Evolutionary conservation across 2,113 vertebrate genomes (phyloP), one percentile per base, ranked within the genome.

Genomic region (Hipposideros armiger): DNA sequence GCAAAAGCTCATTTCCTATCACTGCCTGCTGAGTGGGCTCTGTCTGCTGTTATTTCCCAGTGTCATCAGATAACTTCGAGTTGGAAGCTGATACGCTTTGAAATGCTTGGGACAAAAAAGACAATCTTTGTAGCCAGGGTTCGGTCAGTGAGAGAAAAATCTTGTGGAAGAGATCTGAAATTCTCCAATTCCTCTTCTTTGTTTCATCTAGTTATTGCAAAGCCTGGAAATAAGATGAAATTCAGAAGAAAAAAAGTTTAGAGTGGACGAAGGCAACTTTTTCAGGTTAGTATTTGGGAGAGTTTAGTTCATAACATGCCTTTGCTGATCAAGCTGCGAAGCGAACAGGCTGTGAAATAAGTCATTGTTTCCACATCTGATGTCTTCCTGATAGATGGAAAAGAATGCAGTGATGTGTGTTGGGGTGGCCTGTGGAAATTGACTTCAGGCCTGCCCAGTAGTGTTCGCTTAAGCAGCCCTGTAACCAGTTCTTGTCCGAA

Each of bases 91-190:
- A 69, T 16, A 26, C 58, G 24, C 80, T 87, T 88, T 90, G 50
- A 91, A 91, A 54, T 90, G 28, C n/a, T 40, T 52, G 15, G 17
- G 20, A 67, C 19, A n/a, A 64, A 45, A 93, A 89, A 56, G 30
- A 15, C n/a, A 56, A 3, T 72, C 17, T 87, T 77, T 90, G 50
- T 5, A 58, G 36, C 22, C 32, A 69, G 81, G 5, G 8, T 88
- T 90, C 85, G 72, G 45, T 62, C 20, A 50, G n/a, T 45, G 47
- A 86, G 40, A 90, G 32, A 78, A 91, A 95, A 70, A 56, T n/a
- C 67, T 91, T 36, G 22, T 54, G 47, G 64, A 93, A 70, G 36
- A 93, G 32, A 80, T 83, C 19, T 20, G 47, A 80, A 84, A 47
- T 30, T 70, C n/a, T 50, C 5, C 24, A 86, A 3, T 45, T 86